These are phyloP conservation scores for Xestia sexstrigata DNA, from an alignment of 2,888 invertebrate genomes.

Conservation along the genomic window DNA sequence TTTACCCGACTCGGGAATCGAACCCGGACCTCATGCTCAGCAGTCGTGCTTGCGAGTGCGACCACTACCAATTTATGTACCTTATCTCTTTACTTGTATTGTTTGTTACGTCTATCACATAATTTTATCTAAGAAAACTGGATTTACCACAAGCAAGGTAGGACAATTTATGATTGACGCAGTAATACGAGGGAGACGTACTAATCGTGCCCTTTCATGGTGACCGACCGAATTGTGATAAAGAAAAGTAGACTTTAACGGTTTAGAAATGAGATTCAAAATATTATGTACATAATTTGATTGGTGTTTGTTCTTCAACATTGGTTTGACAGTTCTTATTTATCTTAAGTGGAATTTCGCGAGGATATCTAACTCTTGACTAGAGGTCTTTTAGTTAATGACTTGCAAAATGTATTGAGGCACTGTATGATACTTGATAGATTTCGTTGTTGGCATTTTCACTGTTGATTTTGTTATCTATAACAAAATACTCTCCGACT, in stretches of 20 bases:
- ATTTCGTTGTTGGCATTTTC: neutral
- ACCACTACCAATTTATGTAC: no score
- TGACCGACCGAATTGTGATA: constrained; percentile 15
- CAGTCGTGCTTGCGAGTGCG: neutral
- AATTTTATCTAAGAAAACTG: constrained; percentile 34
- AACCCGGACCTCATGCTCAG: neutral
- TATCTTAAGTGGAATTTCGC: constrained; percentile 40
- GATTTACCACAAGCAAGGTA: constrained; percentile 16
- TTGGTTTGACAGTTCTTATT: constrained; percentile 38
- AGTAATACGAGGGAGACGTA: constrained; percentile 14
- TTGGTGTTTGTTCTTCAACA: neutral
- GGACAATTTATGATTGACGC: constrained; percentile 42
- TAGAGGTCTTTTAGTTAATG: constrained; percentile 1
- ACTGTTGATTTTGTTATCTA: neutral
- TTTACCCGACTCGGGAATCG: neutral
- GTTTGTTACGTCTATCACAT: constrained; percentile 25
- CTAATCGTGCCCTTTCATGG: constrained; percentile 32
- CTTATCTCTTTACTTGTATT: neutral
- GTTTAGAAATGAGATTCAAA: neutral
- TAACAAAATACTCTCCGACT: no score
- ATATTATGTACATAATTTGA: neutral
- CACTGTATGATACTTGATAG: neutral
- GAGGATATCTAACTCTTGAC: neutral
- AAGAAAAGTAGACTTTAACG: neutral
- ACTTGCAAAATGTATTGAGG: neutral